phyloP scores from a whole-genome alignment of 2,888 invertebrate genomes.

The Rhamphomyia laevipes region DNA sequence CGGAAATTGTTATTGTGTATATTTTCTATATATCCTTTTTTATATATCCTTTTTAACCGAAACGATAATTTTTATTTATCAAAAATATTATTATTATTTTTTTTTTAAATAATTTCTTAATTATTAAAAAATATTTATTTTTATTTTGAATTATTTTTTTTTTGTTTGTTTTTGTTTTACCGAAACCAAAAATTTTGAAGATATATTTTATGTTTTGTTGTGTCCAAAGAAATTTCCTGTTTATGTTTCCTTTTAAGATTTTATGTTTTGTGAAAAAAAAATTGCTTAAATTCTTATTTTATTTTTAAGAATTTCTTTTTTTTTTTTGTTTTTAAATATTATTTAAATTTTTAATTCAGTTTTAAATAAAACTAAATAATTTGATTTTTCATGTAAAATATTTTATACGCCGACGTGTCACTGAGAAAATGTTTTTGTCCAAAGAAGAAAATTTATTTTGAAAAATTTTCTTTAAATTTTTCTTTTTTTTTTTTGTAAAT shows the following conservation, averaged over 20 bases:
- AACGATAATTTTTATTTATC: background rate
- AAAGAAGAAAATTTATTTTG: too few species aligned
- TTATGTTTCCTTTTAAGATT: too few species aligned
- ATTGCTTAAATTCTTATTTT: conserved; percentile 3
- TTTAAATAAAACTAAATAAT: conserved; percentile 5
- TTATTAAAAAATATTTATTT: too few species aligned
- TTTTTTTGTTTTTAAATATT: conserved; percentile 1
- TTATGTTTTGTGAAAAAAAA: too few species aligned
- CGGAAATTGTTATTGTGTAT: background rate
- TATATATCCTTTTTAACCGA: background rate
- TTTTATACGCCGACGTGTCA: too few species aligned
- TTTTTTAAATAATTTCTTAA: too few species aligned
- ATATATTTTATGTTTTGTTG: background rate
- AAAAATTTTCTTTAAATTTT: too few species aligned
- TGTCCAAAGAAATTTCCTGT: too few species aligned
- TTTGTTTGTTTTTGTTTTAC: background rate
- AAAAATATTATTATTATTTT: background rate
- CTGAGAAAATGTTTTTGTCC: too few species aligned
- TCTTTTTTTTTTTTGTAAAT: too few species aligned
- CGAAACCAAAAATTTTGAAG: conserved; percentile 2
- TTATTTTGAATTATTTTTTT: background rate
- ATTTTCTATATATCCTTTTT: background rate
- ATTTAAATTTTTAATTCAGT: background rate
- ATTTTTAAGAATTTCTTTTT: conserved; percentile 3
- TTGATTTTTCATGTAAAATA: too few species aligned